phyloP scores from a whole-genome alignment of 2,888 invertebrate species.

The Galeruca laticollis region DNA sequence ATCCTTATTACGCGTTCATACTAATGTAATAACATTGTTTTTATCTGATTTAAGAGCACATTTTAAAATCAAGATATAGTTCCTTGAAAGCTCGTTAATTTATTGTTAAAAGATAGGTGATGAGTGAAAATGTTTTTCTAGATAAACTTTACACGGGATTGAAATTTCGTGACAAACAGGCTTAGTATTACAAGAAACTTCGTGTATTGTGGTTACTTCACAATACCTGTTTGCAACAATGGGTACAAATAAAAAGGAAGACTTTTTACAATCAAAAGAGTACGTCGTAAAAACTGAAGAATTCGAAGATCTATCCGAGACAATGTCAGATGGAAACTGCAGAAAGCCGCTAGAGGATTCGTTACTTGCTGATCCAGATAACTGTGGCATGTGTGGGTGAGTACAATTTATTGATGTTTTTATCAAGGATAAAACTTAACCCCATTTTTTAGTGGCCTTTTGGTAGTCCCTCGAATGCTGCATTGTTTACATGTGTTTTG shows the following conservation, averaged over 20 bases:
- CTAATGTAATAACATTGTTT: slow-evolving; percentile 10
- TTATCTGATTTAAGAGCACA: not conserved
- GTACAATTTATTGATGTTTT: slow-evolving; percentile 45
- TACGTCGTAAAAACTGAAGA: slow-evolving; percentile 58
- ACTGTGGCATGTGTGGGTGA: slow-evolving; percentile 66
- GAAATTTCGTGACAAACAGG: slow-evolving; percentile 60
- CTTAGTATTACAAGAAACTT: slow-evolving; percentile 55
- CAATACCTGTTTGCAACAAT: slow-evolving; percentile 52
- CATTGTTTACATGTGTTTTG: slow-evolving; percentile 97
- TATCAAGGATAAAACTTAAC: slow-evolving; percentile 25
- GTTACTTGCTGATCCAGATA: slow-evolving; percentile 65
- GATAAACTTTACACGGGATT: slow-evolving; percentile 63
- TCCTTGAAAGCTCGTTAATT: slow-evolving; percentile 24
- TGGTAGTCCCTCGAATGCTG: slow-evolving; percentile 87
- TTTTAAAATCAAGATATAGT: slow-evolving; percentile 19
- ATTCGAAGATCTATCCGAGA: slow-evolving; percentile 60
- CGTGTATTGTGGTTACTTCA: slow-evolving; percentile 47
- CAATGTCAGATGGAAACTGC: slow-evolving; percentile 63
- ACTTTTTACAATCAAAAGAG: slow-evolving; percentile 57
- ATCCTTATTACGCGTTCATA: slow-evolving; percentile 17
- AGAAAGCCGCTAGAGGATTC: slow-evolving; percentile 65
- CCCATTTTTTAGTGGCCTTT: slow-evolving; percentile 50
- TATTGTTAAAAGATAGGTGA: slow-evolving; percentile 30
- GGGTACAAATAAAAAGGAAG: slow-evolving; percentile 59
- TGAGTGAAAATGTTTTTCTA: slow-evolving; percentile 50